Conservation (phyloP, 2,797 vertebrate species). For the Macropus fuliginosus region DNA sequence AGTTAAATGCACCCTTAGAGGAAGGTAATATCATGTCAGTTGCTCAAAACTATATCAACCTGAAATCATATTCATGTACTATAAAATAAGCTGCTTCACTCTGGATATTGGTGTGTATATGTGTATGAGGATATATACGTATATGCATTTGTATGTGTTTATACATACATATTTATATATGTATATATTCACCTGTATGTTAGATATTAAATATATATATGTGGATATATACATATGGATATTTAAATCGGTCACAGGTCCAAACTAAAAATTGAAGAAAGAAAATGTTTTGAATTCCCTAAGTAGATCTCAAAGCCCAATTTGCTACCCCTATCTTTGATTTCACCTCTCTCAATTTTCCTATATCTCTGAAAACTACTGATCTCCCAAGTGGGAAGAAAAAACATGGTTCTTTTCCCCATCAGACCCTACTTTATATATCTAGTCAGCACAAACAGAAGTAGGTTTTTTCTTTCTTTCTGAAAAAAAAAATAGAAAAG, state of each 20-base stretch:
- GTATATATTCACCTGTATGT: not conserved
- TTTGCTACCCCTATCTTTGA: conserved; percentile 75
- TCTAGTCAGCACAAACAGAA: conserved; percentile 71
- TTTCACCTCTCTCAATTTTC: conserved; percentile 77
- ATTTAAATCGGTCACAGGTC: not conserved
- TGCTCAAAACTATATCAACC: conserved; percentile 20
- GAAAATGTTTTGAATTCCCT: conserved; percentile 73
- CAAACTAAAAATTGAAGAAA: not conserved
- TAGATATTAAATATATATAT: not conserved
- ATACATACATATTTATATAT: not conserved
- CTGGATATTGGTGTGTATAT: not conserved
- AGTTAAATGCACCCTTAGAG: not conserved
- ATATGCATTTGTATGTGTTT: too few species aligned
- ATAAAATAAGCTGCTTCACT: not conserved
- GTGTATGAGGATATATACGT: not conserved
- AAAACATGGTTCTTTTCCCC: conserved; percentile 74
- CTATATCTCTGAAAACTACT: conserved; percentile 60
- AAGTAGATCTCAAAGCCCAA: conserved; percentile 77
- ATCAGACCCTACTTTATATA: conserved; percentile 72
- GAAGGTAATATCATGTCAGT: not conserved
- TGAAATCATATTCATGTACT: not conserved
- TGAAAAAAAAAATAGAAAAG: not conserved
- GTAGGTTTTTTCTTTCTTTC: conserved; percentile 36
- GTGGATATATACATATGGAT: not conserved
- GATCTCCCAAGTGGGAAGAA: conserved; percentile 79